A percentile compares a stretch with the other conserved stretches of the same genome.
Conservation (phyloP, 2,113 vertebrate genomes). For the Ovibos moschatus region DNA sequence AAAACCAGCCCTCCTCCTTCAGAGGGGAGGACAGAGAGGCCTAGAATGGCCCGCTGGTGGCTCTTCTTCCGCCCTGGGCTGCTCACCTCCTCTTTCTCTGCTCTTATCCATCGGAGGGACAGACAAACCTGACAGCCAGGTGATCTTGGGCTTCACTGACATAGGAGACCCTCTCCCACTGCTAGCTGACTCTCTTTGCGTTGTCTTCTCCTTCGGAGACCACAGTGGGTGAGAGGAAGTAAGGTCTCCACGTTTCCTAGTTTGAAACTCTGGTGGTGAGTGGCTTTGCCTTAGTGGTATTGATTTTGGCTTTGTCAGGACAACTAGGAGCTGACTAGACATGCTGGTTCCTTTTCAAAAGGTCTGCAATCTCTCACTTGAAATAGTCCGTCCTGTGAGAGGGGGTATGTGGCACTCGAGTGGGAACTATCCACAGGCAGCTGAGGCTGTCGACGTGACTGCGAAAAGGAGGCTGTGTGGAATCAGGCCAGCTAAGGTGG, state of each 20-base stretch:
- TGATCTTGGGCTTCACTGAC: background rate
- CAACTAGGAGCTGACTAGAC: background rate
- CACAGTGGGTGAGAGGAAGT: background rate
- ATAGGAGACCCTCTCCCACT: background rate
- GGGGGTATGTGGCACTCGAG: background rate
- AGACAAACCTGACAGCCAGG: background rate
- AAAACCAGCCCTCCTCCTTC: background rate
- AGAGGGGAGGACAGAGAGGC: background rate
- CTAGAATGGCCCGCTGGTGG: rapidly evolving
- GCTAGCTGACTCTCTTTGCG: background rate
- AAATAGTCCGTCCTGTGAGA: background rate
- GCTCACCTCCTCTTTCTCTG: background rate
- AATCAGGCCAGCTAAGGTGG: background rate
- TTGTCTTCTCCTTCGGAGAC: background rate
- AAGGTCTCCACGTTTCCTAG: background rate
- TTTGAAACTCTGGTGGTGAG: background rate
- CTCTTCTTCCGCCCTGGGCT: background rate
- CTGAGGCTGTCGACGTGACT: background rate
- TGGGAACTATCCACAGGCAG: background rate
- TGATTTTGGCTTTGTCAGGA: background rate
- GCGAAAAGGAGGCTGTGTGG: background rate
- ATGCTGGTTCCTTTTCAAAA: background rate
- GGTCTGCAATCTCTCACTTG: background rate
- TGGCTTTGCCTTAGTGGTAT: background rate
- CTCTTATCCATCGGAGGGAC: rapidly evolving